phyloP scores from a whole-genome alignment of 2,797 vertebrate genomes.

The Hypotaenidia philippensis region DNA sequence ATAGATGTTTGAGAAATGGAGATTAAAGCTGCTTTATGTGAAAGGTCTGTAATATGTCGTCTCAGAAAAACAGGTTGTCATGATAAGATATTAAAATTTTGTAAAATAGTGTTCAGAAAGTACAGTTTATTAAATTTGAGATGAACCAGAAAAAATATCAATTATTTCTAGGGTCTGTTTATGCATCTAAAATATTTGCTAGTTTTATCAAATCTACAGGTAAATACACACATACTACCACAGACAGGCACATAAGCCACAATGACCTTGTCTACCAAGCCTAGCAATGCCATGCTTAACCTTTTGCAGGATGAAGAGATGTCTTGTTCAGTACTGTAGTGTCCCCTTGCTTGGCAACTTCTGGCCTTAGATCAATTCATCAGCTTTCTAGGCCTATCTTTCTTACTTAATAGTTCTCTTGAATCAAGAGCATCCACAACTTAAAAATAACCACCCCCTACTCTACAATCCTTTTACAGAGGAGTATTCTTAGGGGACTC shows the following conservation, averaged over 20 bases:
- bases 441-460: background rate
- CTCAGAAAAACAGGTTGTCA: background rate
- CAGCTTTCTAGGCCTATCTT: background rate
- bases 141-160: background rate
- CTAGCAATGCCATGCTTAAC: fast-evolving
- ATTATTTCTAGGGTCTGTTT: background rate
- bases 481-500: background rate
- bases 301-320: fast-evolving
- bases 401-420: background rate
- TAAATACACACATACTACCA: background rate
- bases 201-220: background rate
- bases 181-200: background rate
- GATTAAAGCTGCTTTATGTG: background rate
- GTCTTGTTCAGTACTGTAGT: background rate
- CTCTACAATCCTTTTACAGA: background rate
- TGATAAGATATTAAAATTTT: background rate
- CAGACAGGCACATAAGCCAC: fast-evolving
- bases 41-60: background rate
- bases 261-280: background rate
- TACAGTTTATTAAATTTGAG: background rate
- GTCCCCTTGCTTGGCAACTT: background rate
- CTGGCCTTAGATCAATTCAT: background rate
- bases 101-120: background rate
- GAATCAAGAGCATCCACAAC: background rate
- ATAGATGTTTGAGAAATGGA: background rate